Percentiles rank a stretch among this genome's conserved stretches.
Evolutionary conservation across 2,797 vertebrate genomes (phyloP).

Genomic region (Parauchenoglanis ngamensis): DNA sequence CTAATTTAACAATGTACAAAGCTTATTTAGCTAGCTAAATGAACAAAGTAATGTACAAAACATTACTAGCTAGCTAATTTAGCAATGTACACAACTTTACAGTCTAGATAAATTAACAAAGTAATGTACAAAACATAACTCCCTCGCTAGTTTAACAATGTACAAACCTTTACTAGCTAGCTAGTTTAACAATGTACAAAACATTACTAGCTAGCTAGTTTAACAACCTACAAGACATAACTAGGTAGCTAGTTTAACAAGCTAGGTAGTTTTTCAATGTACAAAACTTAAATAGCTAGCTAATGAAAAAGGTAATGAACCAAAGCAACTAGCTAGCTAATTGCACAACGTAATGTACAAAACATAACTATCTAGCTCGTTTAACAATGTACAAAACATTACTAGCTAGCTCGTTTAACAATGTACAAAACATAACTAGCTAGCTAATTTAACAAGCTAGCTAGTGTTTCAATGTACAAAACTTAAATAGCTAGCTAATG

Average conservation of each 20-base stretch:
- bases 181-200: too few species aligned
- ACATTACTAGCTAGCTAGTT: too few species aligned
- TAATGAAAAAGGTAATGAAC: not conserved
- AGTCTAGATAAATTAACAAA: not conserved
- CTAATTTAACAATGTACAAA: too few species aligned
- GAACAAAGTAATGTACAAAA: not conserved
- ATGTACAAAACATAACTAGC: not conserved
- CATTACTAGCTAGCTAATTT: not conserved
- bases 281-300: not conserved
- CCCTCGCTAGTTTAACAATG: not conserved
- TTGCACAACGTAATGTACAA: too few species aligned
- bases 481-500: not conserved
- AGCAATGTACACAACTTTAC: not conserved
- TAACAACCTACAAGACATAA: too few species aligned
- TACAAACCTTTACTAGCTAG: not conserved
- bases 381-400: too few species aligned
- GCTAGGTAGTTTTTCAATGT: too few species aligned
- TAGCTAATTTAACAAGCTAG: not conserved
- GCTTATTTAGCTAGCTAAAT: too few species aligned
- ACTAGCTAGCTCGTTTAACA: too few species aligned
- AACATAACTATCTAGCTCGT: too few species aligned
- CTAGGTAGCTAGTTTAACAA: not conserved
- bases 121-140: not conserved
- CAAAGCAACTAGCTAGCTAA: too few species aligned
- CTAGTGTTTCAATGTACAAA: too few species aligned